phyloP scores from a whole-genome alignment of 2,113 vertebrate genomes.

The Otis tarda region DNA sequence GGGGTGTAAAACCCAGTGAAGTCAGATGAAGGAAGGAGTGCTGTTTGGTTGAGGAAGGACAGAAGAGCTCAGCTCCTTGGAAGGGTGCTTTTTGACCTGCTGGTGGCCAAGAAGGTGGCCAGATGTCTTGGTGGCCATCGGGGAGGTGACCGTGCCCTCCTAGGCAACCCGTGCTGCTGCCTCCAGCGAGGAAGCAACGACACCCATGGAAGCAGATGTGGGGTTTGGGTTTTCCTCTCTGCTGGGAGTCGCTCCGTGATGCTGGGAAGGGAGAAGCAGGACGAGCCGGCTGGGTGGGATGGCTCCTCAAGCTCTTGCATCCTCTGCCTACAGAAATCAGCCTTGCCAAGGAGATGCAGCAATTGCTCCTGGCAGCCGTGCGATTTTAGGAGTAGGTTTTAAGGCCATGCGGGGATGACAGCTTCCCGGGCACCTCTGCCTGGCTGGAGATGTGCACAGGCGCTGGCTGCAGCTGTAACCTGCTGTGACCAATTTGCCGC shows the following conservation, averaged over 20 bases:
- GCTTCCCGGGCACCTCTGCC: not conserved
- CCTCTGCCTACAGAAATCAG: not conserved
- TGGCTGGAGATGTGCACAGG: not conserved
- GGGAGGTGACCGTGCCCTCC: not conserved
- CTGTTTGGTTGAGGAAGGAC: not conserved
- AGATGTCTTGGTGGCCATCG: not conserved
- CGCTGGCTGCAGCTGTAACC: not conserved
- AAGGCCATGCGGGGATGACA: not conserved
- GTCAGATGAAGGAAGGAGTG: not conserved
- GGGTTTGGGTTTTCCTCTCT: not conserved
- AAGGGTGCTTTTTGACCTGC: not conserved
- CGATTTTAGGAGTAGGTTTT: not conserved
- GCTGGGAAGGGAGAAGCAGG: not conserved
- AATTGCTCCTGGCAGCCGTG: not conserved
- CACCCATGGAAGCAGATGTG: not conserved
- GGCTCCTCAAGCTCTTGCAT: not conserved
- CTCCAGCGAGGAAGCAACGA: not conserved
- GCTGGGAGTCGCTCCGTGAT: not conserved
- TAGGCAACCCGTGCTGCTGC: not conserved
- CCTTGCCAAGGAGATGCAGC: not conserved
- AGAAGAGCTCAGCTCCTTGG: not conserved
- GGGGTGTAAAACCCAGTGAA: not conserved
- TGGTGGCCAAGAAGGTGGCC: not conserved
- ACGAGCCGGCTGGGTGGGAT: rapidly evolving
- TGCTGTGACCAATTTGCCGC: not conserved